phyloP scores from a whole-genome alignment of 2,888 invertebrate species.

The Drosophila longiperda region DNA sequence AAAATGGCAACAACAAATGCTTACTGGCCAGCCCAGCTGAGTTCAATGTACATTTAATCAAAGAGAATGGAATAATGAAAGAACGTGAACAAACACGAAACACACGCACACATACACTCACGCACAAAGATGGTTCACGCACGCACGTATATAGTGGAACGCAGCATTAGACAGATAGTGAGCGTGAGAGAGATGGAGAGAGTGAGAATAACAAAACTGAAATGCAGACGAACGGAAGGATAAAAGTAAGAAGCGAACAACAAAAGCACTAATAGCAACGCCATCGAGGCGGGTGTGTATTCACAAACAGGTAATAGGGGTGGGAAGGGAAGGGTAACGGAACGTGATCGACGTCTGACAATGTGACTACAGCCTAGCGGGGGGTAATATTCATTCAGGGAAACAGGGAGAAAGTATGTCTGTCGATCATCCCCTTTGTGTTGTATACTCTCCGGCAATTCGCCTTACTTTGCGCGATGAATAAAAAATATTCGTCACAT shows the following conservation, averaged over 20 bases:
- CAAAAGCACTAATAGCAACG: conserved; percentile 51
- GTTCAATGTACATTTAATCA: conserved; percentile 80
- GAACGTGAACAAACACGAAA: conserved; percentile 58
- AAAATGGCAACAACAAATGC: conserved; percentile 23
- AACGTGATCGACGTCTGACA: conserved; percentile 53
- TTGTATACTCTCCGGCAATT: background rate
- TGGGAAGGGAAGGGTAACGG: conserved; percentile 28
- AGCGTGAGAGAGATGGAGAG: conserved; percentile 22
- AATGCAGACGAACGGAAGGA: conserved; percentile 62
- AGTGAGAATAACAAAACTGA: conserved; percentile 55
- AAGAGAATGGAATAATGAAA: conserved; percentile 64
- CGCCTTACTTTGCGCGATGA: conserved; percentile 15
- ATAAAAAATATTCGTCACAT: conserved; percentile 39
- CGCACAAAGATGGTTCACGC: conserved; percentile 56
- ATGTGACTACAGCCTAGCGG: conserved; percentile 1
- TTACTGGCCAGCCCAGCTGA: conserved; percentile 45
- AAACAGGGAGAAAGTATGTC: conserved; percentile 12
- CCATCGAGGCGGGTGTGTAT: conserved; percentile 53
- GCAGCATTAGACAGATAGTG: conserved; percentile 39
- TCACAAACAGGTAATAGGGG: conserved; percentile 69
- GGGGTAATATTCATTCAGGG: conserved; percentile 14
- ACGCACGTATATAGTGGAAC: conserved; percentile 51
- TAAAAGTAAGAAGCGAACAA: conserved; percentile 37
- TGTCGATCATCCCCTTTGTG: conserved; percentile 16
- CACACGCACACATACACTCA: conserved; percentile 16